Evolutionary conservation across 2,113 vertebrate species (phyloP), one percentile per base, ranked within the genome.

Genomic region (Oreochromis aureus): DNA sequence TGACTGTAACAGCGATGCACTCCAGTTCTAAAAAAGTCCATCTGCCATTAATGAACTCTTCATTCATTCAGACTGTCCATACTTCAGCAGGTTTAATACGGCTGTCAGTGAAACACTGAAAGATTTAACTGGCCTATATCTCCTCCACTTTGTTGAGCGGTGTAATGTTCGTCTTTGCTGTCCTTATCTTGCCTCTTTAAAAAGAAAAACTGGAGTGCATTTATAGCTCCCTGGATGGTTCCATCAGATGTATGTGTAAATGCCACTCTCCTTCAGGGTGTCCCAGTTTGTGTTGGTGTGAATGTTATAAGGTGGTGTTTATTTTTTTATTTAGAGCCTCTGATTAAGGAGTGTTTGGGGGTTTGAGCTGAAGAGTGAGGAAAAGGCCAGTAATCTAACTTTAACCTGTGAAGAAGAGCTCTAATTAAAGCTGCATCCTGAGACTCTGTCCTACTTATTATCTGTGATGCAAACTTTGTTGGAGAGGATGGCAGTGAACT

Each of bases 381-480:
- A 48, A 46, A 48, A 81, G 55, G 56, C 80, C 55, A 7, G 2
- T 61, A 61, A 48, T 41, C 39, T 81, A 46, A 81, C 80, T 81
- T 44, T 32, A 81, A 81, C 56, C 24, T 48, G 56, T 10, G 56
- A 46, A 46, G 56, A 61, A 61, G 16, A 46, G 80, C 36, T 58
- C 16, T 61, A 58, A 44, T 81, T 81, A 81, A 81, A 59, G 56
- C 56, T 81, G 10, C 36, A 59, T 16, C 10, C 80, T 30, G 39
- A 81, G 16, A 51, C 24, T 76, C 44, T 51, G 71, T 51, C 71
- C 71, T 78, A 78, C 44, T 78, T 78, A 30, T 76, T 48, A n/a
- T 78, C 71, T 78, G 71, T 12, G 44, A 32, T 1, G 10, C 24
- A 32, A 32, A 51, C 44, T 78, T 51, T 16, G 44, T 78, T 78